Conservation (phyloP, 2,888 invertebrate genomes). For the Lamproptera curius region DNA sequence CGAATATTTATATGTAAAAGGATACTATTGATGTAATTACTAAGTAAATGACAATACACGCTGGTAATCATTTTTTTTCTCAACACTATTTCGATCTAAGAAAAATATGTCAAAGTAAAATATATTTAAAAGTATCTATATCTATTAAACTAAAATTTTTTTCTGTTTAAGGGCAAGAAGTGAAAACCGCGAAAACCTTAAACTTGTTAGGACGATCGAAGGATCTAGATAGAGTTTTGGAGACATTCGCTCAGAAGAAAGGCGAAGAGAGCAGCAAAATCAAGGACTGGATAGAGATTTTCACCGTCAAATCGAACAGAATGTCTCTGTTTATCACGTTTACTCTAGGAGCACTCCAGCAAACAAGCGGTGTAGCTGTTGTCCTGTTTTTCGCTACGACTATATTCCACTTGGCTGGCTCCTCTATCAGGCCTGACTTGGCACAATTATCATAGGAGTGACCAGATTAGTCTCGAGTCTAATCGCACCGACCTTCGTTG, state of each 20-base stretch:
- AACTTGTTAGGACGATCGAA: conserved; percentile 35
- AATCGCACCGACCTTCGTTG: conserved; percentile 39
- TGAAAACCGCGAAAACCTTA: conserved; percentile 35
- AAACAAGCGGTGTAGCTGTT: conserved; percentile 38
- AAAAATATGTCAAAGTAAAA: too few species aligned
- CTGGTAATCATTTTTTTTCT: too few species aligned
- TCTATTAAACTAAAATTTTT: too few species aligned
- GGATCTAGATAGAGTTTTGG: conserved; percentile 34
- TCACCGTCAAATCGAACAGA: conserved; percentile 38
- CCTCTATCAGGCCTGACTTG: conserved; percentile 38
- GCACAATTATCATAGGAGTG: conserved; percentile 39
- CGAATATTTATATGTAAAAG: too few species aligned
- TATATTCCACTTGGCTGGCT: conserved; percentile 40
- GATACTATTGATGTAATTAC: too few species aligned
- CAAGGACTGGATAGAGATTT: conserved; percentile 32
- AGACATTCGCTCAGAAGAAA: conserved; percentile 27
- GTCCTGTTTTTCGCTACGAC: conserved; percentile 41
- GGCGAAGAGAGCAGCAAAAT: conserved; percentile 24
- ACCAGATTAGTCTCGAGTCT: conserved; percentile 36
- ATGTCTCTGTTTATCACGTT: conserved; percentile 38
- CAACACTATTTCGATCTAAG: too few species aligned
- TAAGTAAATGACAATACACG: too few species aligned
- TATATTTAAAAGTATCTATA: too few species aligned
- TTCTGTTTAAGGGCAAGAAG: conserved; percentile 32
- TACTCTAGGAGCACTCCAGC: conserved; percentile 35